Evolutionary conservation across 2,113 vertebrate genomes (phyloP), one percentile per base, ranked within the genome.

Genomic region (Laticauda laticaudata): DNA sequence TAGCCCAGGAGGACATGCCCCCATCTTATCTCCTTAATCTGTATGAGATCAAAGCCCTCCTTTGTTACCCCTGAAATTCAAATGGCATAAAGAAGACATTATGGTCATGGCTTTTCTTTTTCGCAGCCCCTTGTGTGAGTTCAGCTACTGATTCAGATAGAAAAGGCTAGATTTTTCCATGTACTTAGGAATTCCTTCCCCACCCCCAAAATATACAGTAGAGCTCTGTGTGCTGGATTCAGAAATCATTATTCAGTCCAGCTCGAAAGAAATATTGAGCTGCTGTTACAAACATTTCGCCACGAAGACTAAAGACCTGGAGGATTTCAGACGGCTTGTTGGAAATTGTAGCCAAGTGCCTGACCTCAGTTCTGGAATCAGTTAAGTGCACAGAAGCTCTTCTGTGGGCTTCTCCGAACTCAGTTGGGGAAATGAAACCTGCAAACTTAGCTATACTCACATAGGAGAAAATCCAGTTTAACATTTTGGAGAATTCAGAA

Each of bases 191-290:
- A 90, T 92, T 64, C 55, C 91, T 56, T 23, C 9, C 0, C 75
- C 34, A 51, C 48, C n/a, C 6, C 91, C 88, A 86, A 90, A 26
- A 54, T 45, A 90, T 89, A 92, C 93, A 92, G 91, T 86, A 57
- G 45, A 45, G 39, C 91, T 90, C 91, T 94, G 90, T 94, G 87
- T n/a, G 18, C 91, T 55, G 48, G 87, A 94, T 90, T 90, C 93
- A 94, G 91, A 64, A 94, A 86, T 86, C 24, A 92, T 94, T 87
- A 94, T 51, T 54, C 51, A 87, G 88, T 81, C 75, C 87, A 12
- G 75, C 81, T 87, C 88, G 56, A 92, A 92, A 92, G 88, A 87
- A 87, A 87, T 92, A 94, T 87, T 92, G 91, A 94, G 59, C 59
- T 69, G 75, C 91, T 90, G 93, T 89, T 94, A 90, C 91, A 87